Evolutionary conservation across 2,888 invertebrate species (phyloP), one percentile per base, ranked within the genome.

Genomic region (Hanleya hanleyi): DNA sequence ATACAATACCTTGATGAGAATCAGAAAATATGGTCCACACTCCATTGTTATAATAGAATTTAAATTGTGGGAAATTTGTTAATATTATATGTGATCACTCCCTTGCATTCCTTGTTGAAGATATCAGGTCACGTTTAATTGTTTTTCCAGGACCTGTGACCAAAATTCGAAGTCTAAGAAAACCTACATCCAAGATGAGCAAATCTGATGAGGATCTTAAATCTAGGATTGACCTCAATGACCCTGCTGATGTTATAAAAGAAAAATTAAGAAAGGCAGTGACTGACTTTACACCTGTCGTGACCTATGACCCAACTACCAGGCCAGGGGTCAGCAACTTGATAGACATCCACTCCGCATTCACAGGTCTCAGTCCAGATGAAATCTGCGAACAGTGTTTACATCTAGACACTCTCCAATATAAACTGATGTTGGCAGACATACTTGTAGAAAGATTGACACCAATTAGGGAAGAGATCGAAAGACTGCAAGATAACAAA

Each of bases 141-240:
- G 9, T 41, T 51, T 9, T 50, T 78, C 15, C 70, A 89, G 89
- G 86, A 35, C 81, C 84, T 18, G 77, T 85, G 37, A 79, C 88
- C 2, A 87, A 92, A 69, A 92, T 99, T 72, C 94, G 94, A 85
- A 97, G 97, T 87, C 92, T 99, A 9, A 93, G 96, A 64, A 94
- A 97, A 87, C 97, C 98, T 0, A 87, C 89, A 0, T 95, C 95
- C 87, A 99, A 99, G 92, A 99, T 99, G 99, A 99, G 99, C 15
- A 99, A 99, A 92, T 99, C 99, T 0, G 96, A 97, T 86, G 87
- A 92, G 0, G 95, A 96, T 91, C 90, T 93, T 0, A 95, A 94
- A 86, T 94, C 95, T 78, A 93, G 96, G 70, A 95, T 99, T 75
- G 93, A 94, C 82, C 90, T 99, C 38, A 93, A 93, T 4, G 98